Base-by-base conservation (phyloP, 2,797 vertebrate genomes). In the Otolemur crassicaudatus region DNA sequence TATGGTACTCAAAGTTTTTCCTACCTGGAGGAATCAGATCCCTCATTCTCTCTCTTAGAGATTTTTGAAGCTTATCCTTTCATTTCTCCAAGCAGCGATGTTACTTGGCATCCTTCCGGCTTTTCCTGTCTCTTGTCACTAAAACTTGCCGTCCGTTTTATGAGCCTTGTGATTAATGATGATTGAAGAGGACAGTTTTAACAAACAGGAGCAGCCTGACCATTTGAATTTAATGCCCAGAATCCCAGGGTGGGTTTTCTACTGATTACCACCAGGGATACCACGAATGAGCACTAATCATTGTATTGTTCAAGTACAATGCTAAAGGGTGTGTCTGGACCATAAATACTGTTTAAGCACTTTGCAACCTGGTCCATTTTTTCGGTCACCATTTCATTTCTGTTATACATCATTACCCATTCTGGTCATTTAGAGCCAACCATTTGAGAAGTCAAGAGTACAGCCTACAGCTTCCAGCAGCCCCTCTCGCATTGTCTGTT, bases 371-470 rank as follows among this genome's bases (percentile, higher is more conserved):
- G 58, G 67, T 56, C 31, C 29, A 0, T 43, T 96, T 87, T 43
- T 17, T 34, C 43, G 90, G 94, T 86, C 88, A 73, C 91, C 49
- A 22, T 89, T 67, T 75, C 82, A 73, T 63, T 63, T 79, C 60
- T 87, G 87, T 95, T 83, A 25, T 76, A 89, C 75, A 75, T 65
- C 93, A 61, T 96, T 91, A 94, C 94, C 79, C 93, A 70, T 80
- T 88, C 89, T 73, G 89, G 92, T 93, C 88, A 80, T 72, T 84
- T 34, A 46, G 88, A 95, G 65, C 63, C 40, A 92, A 90, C 58
- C 31, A 14, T 53, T 75, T 49, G 88, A 92, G 61, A 88, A 92
- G 90, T 7, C 29, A 37, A 34, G 58, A 84, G 49, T 14, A 20
- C 12, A n/a, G 61, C 29, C 40, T 89, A 53, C 34, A 61, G 90